Evolutionary conservation across 2,113 vertebrate genomes (phyloP).

Genomic region (Cnemophilus loriae): DNA sequence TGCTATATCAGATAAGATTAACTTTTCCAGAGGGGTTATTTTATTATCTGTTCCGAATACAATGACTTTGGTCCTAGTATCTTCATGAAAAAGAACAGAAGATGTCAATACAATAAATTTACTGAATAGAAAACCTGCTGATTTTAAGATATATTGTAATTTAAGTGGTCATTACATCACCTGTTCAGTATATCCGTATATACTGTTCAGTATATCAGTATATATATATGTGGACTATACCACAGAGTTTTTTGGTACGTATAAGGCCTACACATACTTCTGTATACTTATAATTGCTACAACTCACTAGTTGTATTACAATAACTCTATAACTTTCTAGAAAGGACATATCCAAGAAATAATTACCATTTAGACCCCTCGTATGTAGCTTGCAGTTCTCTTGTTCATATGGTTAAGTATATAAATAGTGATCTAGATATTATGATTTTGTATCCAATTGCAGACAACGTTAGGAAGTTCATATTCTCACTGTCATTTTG

Average conservation of each 20-base stretch:
- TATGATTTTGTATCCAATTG: background rate
- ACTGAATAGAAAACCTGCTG: background rate
- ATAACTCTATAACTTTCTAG: background rate
- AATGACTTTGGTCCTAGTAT: background rate
- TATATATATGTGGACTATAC: no score
- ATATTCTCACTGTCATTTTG: background rate
- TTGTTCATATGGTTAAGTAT: background rate
- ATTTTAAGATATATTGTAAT: background rate
- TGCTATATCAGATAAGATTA: background rate
- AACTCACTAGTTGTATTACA: background rate
- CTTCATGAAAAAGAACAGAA: background rate
- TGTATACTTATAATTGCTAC: background rate
- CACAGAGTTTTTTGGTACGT: background rate
- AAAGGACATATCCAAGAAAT: background rate
- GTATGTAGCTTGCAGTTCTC: accelerated
- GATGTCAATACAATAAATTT: background rate
- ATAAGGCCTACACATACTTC: background rate
- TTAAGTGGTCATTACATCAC: background rate
- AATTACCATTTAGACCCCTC: background rate
- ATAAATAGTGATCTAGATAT: accelerated
- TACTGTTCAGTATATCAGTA: background rate
- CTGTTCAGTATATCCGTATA: background rate
- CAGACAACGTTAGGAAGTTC: background rate
- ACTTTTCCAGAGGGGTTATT: background rate
- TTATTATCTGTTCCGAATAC: background rate